Percentiles rank a stretch among this genome's conserved stretches.
Conservation (phyloP, 2,113 vertebrate species). For the Gymnogyps californianus region DNA sequence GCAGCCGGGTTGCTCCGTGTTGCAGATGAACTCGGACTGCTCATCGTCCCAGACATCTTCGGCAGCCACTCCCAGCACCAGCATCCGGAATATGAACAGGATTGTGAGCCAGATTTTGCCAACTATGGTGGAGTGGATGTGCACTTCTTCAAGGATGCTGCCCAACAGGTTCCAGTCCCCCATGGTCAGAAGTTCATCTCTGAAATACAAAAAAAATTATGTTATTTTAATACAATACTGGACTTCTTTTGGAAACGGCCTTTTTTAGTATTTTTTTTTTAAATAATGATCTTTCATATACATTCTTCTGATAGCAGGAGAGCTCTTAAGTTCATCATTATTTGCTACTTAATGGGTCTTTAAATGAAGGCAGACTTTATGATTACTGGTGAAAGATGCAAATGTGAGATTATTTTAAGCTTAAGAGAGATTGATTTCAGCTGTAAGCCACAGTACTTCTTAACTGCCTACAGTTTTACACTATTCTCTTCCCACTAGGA, state of each 20-base stretch:
- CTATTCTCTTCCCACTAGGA: neutral
- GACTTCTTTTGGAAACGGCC: neutral
- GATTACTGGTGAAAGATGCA: neutral
- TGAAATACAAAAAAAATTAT: conserved; percentile 38
- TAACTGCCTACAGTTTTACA: neutral
- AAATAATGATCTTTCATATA: neutral
- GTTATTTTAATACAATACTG: neutral
- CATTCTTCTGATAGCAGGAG: neutral
- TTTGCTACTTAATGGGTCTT: neutral
- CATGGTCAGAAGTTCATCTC: conserved; percentile 82
- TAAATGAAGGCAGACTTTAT: neutral
- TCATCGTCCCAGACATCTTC: conserved; percentile 96
- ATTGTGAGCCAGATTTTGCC: conserved; percentile 97
- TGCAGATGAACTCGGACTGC: conserved; percentile 92
- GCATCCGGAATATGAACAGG: conserved; percentile 95
- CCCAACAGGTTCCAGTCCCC: conserved; percentile 95
- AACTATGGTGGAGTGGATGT: conserved; percentile 91
- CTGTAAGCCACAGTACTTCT: neutral
- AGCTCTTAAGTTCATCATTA: neutral
- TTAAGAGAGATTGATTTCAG: neutral
- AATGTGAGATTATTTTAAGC: neutral
- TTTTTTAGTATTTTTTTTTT: neutral
- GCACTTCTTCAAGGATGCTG: conserved; percentile 92
- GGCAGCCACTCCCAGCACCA: conserved; percentile 90
- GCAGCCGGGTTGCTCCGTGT: conserved; percentile 94